Evolutionary conservation across 2,888 invertebrate species (phyloP).

Genomic region (Toxonevra muliebris): DNA sequence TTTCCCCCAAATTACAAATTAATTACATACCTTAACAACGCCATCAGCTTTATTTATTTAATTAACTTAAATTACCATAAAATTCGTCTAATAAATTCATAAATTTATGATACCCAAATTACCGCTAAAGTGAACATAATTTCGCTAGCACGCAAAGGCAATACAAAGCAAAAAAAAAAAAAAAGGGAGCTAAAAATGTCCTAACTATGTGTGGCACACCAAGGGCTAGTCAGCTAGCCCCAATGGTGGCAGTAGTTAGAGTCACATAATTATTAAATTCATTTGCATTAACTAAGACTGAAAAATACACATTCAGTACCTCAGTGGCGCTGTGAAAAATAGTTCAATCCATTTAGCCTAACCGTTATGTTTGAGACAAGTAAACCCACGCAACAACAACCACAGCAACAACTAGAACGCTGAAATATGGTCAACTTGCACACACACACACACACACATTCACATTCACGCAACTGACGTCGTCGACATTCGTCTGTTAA

Average conservation of each 20-base stretch:
- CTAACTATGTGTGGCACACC: not conserved
- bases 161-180: conserved; percentile 4
- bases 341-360: conserved; percentile 32
- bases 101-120: conserved; percentile 42
- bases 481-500: conserved; percentile 53
- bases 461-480: not conserved
- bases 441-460: conserved; percentile 24
- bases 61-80: conserved; percentile 48
- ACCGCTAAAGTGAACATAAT: conserved; percentile 19
- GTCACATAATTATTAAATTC: conserved; percentile 29
- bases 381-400: conserved; percentile 4
- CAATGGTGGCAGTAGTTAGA: not conserved
- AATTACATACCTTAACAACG: conserved; percentile 27
- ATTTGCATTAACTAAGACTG: conserved; percentile 29
- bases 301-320: too few species aligned
- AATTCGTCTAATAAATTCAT: conserved; percentile 50
- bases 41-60: conserved; percentile 34
- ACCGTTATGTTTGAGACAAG: too few species aligned
- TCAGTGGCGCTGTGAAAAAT: not conserved
- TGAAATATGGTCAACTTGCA: conserved; percentile 1
- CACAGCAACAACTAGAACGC: conserved; percentile 15
- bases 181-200: not conserved
- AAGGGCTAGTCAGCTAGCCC: not conserved
- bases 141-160: conserved; percentile 7
- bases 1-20: conserved; percentile 26